Percentiles rank a stretch among this genome's conserved stretches.
Conservation (phyloP, 1,140 invertebrate species). For the Drosophila watanabei region DNA sequence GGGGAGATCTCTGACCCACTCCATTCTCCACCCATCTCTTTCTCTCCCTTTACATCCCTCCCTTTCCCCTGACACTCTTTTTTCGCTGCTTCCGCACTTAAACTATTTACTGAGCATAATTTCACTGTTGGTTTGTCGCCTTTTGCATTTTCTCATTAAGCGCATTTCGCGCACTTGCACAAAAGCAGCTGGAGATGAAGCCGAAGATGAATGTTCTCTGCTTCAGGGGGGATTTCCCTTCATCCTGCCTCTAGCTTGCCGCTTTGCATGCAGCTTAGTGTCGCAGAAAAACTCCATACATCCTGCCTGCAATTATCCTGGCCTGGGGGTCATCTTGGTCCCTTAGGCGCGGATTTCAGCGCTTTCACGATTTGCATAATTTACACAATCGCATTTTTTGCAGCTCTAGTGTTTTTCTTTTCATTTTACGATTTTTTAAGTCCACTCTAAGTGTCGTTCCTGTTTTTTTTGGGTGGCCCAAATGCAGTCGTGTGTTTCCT, state of each 20-base stretch:
- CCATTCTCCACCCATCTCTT: not conserved
- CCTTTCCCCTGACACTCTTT: slow-evolving; percentile 28
- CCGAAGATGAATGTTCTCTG: slow-evolving; percentile 66
- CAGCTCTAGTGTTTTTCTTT: not conserved
- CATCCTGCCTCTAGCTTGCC: not conserved
- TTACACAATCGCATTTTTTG: slow-evolving; percentile 52
- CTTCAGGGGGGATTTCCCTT: slow-evolving; percentile 30
- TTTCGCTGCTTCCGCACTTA: slow-evolving; percentile 50
- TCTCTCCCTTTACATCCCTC: slow-evolving; percentile 2
- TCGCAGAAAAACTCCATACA: slow-evolving; percentile 57
- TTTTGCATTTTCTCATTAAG: slow-evolving; percentile 80
- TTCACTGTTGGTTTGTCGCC: slow-evolving; percentile 75
- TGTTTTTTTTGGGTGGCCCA: slow-evolving; percentile 10
- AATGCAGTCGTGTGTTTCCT: slow-evolving; percentile 36
- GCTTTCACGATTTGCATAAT: slow-evolving; percentile 75
- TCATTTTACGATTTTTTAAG: slow-evolving; percentile 73
- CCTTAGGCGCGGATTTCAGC: slow-evolving; percentile 73
- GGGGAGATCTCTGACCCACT: not conserved
- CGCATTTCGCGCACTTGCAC: slow-evolving; percentile 66
- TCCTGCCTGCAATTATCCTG: slow-evolving; percentile 69
- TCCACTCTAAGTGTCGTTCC: slow-evolving; percentile 34
- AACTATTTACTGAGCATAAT: slow-evolving; percentile 77
- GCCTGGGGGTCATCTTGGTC: slow-evolving; percentile 41
- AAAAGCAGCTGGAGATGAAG: slow-evolving; percentile 48
- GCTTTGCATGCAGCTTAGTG: slow-evolving; percentile 58